These are phyloP conservation scores for Drosophila tropicalis DNA, from an alignment of 1,140 invertebrate species.

Conservation along the genomic window DNA sequence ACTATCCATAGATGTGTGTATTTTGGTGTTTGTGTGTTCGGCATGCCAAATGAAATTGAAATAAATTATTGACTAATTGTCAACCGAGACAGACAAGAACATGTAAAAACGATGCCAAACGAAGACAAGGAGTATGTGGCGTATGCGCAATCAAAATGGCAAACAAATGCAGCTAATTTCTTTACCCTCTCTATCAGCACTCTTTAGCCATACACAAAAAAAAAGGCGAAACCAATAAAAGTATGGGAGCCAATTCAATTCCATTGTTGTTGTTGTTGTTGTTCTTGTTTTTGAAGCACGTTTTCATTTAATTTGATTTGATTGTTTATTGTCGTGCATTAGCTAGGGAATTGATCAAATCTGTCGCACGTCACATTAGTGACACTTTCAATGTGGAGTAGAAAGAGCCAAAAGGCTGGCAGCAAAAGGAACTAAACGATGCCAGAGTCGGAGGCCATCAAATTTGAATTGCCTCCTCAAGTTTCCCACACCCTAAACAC, in stretches of 20 bases:
- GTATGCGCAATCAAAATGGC: conserved; percentile 58
- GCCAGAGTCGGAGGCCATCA: conserved; percentile 37
- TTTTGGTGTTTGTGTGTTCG: conserved; percentile 37
- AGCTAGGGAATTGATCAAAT: conserved; percentile 53
- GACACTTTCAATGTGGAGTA: conserved; percentile 24
- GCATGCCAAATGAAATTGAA: conserved; percentile 79
- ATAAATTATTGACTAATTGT: conserved; percentile 82
- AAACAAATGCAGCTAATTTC: conserved; percentile 67
- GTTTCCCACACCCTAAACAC: not conserved
- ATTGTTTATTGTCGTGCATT: conserved; percentile 59
- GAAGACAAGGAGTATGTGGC: conserved; percentile 27
- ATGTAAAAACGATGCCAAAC: conserved; percentile 32
- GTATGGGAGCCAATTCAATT: not conserved
- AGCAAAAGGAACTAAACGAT: not conserved
- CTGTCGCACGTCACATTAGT: conserved; percentile 55
- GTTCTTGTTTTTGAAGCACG: conserved; percentile 30
- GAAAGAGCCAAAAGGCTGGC: not conserved
- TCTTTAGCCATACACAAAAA: not conserved
- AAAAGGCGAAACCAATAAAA: not conserved
- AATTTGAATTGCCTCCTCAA: conserved; percentile 21
- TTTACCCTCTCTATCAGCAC: too few species aligned
- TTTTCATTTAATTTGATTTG: conserved; percentile 65
- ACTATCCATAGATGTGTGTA: conserved; percentile 6
- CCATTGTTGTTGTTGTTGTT: not conserved
- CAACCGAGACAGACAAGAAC: conserved; percentile 64